Percentiles rank a stretch among this genome's conserved stretches.
Evolutionary conservation across 2,113 vertebrate species (phyloP).

Genomic region (Muntiacus reevesi): DNA sequence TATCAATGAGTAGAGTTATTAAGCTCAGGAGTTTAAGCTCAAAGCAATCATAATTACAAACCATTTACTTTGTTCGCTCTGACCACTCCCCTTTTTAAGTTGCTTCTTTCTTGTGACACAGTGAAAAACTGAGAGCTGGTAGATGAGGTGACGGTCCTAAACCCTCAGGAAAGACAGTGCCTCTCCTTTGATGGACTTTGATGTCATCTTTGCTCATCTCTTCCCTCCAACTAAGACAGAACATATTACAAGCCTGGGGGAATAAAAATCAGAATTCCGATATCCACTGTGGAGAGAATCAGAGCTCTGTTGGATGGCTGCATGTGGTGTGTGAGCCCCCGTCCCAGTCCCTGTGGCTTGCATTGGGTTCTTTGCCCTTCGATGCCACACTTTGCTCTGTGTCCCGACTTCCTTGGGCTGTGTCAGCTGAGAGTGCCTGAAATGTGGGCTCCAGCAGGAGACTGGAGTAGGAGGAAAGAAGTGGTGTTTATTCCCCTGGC

Average conservation of each 20-base stretch:
- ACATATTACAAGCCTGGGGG: not conserved
- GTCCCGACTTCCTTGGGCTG: too few relatives aligned
- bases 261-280: not conserved
- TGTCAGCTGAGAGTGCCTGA: not conserved
- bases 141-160: not conserved
- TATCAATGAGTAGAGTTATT: not conserved
- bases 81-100: not conserved
- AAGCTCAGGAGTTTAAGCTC: not conserved
- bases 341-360: rapidly evolving
- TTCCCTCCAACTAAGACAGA: not conserved
- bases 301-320: not conserved
- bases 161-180: not conserved
- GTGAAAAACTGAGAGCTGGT: not conserved
- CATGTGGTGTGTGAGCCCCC: rapidly evolving
- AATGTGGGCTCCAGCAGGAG: rapidly evolving
- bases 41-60: not conserved
- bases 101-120: not conserved
- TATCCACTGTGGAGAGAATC: rapidly evolving
- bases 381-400: not conserved
- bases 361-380: rapidly evolving
- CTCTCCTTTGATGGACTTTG: not conserved
- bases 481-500: too few relatives aligned
- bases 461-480: rapidly evolving
- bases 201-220: not conserved
- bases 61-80: not conserved